Conservation (phyloP, 2,797 vertebrate genomes). For the Synanceia verrucosa region DNA sequence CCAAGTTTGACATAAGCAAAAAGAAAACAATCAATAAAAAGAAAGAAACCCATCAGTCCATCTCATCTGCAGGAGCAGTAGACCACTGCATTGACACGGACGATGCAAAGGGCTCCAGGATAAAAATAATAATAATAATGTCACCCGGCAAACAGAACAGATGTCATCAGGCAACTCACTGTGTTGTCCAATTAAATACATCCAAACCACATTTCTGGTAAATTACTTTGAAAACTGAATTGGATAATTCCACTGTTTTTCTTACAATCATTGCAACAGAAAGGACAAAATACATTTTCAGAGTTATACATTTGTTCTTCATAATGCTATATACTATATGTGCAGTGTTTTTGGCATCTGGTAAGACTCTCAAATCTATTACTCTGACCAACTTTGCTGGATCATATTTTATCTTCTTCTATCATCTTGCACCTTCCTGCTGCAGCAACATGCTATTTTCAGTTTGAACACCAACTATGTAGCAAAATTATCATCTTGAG, state of each 20-base stretch:
- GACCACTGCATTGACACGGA: neutral
- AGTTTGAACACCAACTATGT: neutral
- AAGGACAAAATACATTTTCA: neutral
- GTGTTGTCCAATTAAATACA: neutral
- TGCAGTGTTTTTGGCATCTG: neutral
- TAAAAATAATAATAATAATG: neutral
- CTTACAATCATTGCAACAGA: neutral
- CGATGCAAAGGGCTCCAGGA: neutral
- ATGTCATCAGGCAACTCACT: neutral
- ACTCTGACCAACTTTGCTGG: neutral
- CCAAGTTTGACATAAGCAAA: neutral
- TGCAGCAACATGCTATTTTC: slow-evolving; percentile 7
- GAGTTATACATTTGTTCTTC: neutral
- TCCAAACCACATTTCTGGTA: neutral
- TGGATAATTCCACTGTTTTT: neutral
- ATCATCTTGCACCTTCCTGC: neutral
- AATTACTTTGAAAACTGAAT: neutral
- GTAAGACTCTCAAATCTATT: neutral
- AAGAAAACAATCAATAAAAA: neutral
- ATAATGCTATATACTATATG: neutral
- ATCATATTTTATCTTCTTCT: neutral
- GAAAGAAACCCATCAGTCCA: no score
- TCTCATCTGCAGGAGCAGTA: no score
- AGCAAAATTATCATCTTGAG: slow-evolving; percentile 1
- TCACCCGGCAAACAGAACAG: neutral